phyloP scores from a whole-genome alignment of 1,140 invertebrate genomes.

The Drosophila obscura region DNA sequence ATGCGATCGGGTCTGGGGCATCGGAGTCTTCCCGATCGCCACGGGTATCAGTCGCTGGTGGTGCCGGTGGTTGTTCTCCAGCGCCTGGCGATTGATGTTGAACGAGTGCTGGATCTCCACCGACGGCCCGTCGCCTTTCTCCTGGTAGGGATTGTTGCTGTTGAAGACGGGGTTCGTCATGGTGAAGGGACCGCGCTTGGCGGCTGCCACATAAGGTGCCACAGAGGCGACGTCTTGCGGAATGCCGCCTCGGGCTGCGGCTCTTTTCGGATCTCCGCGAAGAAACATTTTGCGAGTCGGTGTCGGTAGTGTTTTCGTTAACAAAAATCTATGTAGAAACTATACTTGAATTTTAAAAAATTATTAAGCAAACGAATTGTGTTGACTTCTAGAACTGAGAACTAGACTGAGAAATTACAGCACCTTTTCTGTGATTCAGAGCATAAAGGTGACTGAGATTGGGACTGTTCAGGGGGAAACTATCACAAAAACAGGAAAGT shows the following conservation, averaged over 20 bases:
- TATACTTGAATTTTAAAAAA: no score
- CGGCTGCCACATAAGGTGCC: conserved; percentile 50
- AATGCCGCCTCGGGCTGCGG: conserved; percentile 1
- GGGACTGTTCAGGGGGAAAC: no score
- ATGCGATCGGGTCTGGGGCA: conserved; percentile 32
- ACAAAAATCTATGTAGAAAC: neutral
- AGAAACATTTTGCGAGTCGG: conserved; percentile 50
- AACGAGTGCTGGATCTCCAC: conserved; percentile 47
- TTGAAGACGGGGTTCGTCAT: conserved; percentile 58
- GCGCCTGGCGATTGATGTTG: conserved; percentile 42
- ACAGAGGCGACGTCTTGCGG: conserved; percentile 12
- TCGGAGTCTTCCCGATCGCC: conserved; percentile 1
- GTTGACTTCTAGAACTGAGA: no score
- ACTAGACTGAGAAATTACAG: no score
- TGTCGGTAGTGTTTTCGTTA: neutral
- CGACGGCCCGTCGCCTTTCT: conserved; percentile 14
- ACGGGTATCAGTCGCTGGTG: conserved; percentile 44
- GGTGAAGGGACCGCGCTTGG: conserved; percentile 50
- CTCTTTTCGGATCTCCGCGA: conserved; percentile 26
- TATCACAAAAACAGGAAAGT: no score
- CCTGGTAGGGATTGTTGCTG: conserved; percentile 23
- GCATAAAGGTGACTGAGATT: no score
- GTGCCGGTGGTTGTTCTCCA: conserved; percentile 47
- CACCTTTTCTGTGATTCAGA: no score
- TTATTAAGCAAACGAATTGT: no score